A percentile compares a stretch with the other conserved stretches of the same genome.
phyloP scores from a whole-genome alignment of 2,113 vertebrate species.

The Pardalotus punctatus region DNA sequence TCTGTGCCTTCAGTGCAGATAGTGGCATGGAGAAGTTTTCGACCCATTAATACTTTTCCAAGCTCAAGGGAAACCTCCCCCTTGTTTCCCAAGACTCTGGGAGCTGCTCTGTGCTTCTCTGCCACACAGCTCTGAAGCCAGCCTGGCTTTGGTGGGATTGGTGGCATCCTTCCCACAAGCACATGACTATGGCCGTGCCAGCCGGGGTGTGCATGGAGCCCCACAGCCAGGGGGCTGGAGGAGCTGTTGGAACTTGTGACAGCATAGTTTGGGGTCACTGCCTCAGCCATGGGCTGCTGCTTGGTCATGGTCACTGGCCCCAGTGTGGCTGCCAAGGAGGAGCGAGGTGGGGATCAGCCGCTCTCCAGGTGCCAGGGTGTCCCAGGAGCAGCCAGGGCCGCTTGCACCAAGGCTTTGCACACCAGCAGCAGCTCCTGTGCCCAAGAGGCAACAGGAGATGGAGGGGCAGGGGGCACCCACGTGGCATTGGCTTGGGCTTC shows the following conservation, averaged over 20 bases:
- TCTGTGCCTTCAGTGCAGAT: neutral
- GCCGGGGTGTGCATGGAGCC: neutral
- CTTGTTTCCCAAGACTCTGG: neutral
- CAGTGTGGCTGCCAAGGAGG: neutral
- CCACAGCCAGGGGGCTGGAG: neutral
- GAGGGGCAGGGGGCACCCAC: neutral
- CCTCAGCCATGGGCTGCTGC: neutral
- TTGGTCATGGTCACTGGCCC: neutral
- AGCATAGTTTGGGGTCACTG: neutral
- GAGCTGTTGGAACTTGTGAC: neutral
- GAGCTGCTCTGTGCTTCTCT: neutral
- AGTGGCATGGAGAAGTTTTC: neutral
- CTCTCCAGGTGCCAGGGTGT: neutral
- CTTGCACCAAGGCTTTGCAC: constrained; percentile 49
- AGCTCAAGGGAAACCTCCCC: neutral
- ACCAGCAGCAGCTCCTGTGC: neutral
- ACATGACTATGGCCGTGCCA: rapidly evolving
- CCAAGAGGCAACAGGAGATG: rapidly evolving
- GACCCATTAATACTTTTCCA: neutral
- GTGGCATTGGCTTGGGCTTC: constrained; percentile 24
- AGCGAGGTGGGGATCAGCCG: neutral
- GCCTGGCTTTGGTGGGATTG: neutral
- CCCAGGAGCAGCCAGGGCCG: neutral
- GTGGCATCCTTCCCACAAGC: neutral
- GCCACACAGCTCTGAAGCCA: neutral